A percentile compares a stretch with the other conserved stretches of the same genome.
Evolutionary conservation across 2,888 invertebrate genomes (phyloP).

Genomic region (Diogma glabrata): DNA sequence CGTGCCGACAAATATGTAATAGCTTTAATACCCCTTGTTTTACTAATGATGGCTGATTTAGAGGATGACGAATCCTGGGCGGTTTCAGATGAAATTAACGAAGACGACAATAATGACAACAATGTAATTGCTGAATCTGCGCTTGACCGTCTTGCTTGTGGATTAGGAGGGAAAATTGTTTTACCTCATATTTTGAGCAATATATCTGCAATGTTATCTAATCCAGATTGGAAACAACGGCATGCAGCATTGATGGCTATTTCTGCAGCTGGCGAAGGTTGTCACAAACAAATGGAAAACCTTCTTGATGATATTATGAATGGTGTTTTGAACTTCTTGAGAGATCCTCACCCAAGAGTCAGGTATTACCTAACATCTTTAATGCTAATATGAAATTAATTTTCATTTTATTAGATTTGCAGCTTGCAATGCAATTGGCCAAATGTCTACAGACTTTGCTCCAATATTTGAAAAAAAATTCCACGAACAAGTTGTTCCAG

Average conservation of each 20-base stretch:
- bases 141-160: conserved; percentile 93
- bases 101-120: conserved; percentile 91
- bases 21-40: conserved; percentile 66
- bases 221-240: conserved; percentile 74
- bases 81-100: conserved; percentile 71
- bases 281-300: conserved; percentile 95
- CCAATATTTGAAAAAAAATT: conserved; percentile 96
- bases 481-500: conserved; percentile 90
- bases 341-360: conserved; percentile 50
- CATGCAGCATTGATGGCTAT: conserved; percentile 98
- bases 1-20: conserved; percentile 74
- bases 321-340: conserved; percentile 74
- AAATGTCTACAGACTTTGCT: conserved; percentile 98
- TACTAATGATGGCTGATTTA: conserved; percentile 91
- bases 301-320: conserved; percentile 88
- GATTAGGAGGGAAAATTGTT: conserved; percentile 84
- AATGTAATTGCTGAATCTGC: conserved; percentile 94
- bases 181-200: conserved; percentile 76
- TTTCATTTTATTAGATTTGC: conserved; percentile 58
- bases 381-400: conserved; percentile 8
- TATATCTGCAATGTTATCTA: conserved; percentile 77
- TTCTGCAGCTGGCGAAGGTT: conserved; percentile 96
- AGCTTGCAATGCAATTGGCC: conserved; percentile 96
- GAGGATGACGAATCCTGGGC: conserved; percentile 89
- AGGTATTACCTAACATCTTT: conserved; percentile 16